These are phyloP conservation scores for Myocastor coypus DNA, from an alignment of 2,113 vertebrate species.

Conservation along the genomic window DNA sequence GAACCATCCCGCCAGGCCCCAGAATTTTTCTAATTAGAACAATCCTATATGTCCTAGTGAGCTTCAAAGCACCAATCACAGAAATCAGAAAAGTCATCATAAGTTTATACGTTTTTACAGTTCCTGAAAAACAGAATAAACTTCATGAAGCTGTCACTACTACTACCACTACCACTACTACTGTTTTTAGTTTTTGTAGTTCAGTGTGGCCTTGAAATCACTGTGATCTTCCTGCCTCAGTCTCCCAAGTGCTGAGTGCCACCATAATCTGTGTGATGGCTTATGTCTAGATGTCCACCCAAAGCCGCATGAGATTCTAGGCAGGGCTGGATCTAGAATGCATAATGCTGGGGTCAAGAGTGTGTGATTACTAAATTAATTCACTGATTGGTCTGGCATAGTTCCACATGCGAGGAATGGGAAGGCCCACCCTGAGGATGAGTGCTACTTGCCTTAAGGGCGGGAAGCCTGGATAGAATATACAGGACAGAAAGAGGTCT, in stretches of 20 bases:
- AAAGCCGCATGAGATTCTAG: background rate
- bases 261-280: background rate
- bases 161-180: background rate
- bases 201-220: background rate
- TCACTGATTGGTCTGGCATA: background rate
- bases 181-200: background rate
- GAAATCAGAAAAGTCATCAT: background rate
- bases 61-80: background rate
- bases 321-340: background rate
- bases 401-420: background rate
- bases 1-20: too few species aligned
- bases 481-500: background rate
- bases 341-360: background rate
- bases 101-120: conserved; percentile 35
- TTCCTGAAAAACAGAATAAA: conserved; percentile 28
- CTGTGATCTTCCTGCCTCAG: background rate
- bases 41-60: background rate
- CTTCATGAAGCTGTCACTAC: background rate
- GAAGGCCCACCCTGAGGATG: background rate
- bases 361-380: background rate
- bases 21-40: conserved; percentile 31
- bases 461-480: background rate
- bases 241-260: background rate
- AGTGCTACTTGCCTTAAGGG: background rate
- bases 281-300: background rate